Conservation (phyloP, 2,113 vertebrate species). For the Plectropomus leopardus region DNA sequence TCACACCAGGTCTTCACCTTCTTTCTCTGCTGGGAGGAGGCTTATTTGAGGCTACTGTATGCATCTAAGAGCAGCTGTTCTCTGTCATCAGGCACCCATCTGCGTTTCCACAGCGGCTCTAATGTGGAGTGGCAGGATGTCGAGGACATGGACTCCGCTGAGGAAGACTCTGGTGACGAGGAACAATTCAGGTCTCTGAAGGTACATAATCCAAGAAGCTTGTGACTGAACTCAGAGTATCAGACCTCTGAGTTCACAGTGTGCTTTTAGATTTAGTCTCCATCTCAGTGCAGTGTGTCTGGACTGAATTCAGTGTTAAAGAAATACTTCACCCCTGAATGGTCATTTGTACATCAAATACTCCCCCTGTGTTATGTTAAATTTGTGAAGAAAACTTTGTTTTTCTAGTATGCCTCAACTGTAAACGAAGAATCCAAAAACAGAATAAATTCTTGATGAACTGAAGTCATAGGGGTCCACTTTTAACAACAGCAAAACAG, state of each 20-base stretch:
- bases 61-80: background rate
- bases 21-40: background rate
- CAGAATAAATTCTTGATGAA: too few species aligned
- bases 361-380: too few species aligned
- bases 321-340: too few species aligned
- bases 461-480: too few species aligned
- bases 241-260: background rate
- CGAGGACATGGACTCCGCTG: constrained; percentile 88
- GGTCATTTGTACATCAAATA: too few species aligned
- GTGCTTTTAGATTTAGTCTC: background rate
- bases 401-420: too few species aligned
- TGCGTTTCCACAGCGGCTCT: constrained; percentile 92
- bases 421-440: too few species aligned
- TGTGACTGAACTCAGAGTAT: background rate
- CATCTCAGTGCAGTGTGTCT: background rate
- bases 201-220: constrained; percentile 41
- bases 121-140: constrained; percentile 92
- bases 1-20: background rate
- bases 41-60: background rate
- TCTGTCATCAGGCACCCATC: constrained; percentile 86
- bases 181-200: constrained; percentile 66
- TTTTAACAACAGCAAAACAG: too few species aligned
- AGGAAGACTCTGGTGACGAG: constrained; percentile 85
- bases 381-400: too few species aligned
- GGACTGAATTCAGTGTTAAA: too few species aligned